Conservation (phyloP, 2,113 vertebrate genomes). For the Xiphophorus couchianus region DNA sequence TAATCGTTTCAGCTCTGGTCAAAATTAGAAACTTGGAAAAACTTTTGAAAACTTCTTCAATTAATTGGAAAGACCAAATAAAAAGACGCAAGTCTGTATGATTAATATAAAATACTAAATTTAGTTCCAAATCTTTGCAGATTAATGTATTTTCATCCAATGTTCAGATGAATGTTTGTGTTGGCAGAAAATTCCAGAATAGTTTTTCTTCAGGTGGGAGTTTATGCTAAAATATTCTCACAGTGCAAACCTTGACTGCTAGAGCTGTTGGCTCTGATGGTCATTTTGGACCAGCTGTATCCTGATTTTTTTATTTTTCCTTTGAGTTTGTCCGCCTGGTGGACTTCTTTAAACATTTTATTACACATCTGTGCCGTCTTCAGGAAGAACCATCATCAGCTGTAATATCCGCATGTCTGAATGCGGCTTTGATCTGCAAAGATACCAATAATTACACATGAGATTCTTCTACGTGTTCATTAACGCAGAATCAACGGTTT, state of each 20-base stretch:
- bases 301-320: slow-evolving; percentile 79
- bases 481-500: neutral
- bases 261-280: slow-evolving; percentile 21
- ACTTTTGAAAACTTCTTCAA: too few relatives aligned
- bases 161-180: neutral
- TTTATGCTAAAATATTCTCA: neutral
- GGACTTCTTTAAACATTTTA: slow-evolving; percentile 49
- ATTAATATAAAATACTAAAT: too few relatives aligned
- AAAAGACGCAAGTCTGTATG: too few relatives aligned
- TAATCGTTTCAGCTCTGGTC: too few relatives aligned
- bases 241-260: neutral
- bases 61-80: too few relatives aligned
- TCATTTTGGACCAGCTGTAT: slow-evolving; percentile 75
- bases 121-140: too few relatives aligned
- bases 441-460: slow-evolving; percentile 13
- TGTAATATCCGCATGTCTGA: slow-evolving; percentile 25
- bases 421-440: slow-evolving; percentile 57
- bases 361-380: slow-evolving; percentile 65
- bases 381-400: slow-evolving; percentile 62
- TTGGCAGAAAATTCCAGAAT: neutral
- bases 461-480: neutral
- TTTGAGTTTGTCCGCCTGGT: slow-evolving; percentile 54
- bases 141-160: too few relatives aligned
- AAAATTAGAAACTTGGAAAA: too few relatives aligned
- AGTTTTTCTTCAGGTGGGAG: too few relatives aligned